phyloP scores from a whole-genome alignment of 2,888 invertebrate species.

The Acrobasis suavella region DNA sequence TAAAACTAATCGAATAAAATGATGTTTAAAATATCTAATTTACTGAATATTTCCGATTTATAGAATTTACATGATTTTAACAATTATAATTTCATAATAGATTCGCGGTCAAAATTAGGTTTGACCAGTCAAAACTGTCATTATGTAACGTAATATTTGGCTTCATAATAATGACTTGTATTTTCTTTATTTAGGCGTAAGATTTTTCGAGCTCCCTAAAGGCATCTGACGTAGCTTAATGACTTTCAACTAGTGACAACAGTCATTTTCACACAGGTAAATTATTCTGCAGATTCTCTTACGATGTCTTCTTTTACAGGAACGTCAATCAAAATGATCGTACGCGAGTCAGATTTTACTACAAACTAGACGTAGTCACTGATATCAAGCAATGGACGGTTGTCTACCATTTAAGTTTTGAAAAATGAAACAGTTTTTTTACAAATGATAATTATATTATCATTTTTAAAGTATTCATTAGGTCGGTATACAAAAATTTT shows the following conservation, averaged over 20 bases:
- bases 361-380: neutral
- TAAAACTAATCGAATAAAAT: neutral
- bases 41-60: neutral
- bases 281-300: too few relatives aligned
- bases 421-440: neutral
- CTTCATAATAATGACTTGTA: too few relatives aligned
- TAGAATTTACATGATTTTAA: neutral
- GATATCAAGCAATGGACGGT: neutral
- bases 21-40: neutral
- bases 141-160: too few relatives aligned
- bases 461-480: neutral
- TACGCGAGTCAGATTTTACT: too few relatives aligned
- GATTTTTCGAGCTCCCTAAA: too few relatives aligned
- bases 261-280: too few relatives aligned
- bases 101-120: neutral
- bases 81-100: slow-evolving; percentile 1
- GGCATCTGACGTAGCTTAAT: too few relatives aligned
- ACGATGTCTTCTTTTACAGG: too few relatives aligned
- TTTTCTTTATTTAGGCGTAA: too few relatives aligned
- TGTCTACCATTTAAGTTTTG: neutral
- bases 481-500: neutral
- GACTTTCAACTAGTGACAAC: too few relatives aligned
- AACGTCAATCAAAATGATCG: too few relatives aligned
- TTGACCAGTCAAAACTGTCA: neutral
- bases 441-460: slow-evolving; percentile 9